Evolutionary conservation across 2,113 vertebrate genomes (phyloP).

Genomic region (Hippolais icterina): DNA sequence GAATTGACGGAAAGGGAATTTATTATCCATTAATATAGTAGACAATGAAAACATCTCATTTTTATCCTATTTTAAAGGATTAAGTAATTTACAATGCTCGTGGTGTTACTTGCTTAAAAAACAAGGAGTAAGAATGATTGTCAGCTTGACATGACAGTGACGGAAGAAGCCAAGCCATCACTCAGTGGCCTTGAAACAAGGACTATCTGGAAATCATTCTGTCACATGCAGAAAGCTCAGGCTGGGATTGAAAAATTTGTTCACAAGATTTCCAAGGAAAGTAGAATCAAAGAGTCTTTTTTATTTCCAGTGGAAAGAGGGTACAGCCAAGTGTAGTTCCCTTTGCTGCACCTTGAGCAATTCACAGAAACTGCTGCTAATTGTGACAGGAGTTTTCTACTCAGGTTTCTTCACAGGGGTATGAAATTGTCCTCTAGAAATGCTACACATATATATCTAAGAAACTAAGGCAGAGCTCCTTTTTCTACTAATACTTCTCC

Average conservation of each 20-base stretch:
- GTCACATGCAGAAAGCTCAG: not conserved
- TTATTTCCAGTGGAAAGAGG: not conserved
- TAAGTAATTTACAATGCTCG: not conserved
- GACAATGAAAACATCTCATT: not conserved
- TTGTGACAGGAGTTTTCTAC: not conserved
- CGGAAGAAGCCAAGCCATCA: not conserved
- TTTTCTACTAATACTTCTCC: not conserved
- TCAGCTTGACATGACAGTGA: not conserved
- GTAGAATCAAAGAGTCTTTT: fast-evolving
- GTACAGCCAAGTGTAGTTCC: not conserved
- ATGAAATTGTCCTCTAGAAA: not conserved
- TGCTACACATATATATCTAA: not conserved
- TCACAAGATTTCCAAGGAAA: not conserved
- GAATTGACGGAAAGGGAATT: not conserved
- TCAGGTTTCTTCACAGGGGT: not conserved
- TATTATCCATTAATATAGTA: not conserved
- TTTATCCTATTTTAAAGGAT: not conserved
- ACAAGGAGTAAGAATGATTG: not conserved
- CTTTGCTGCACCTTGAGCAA: not conserved
- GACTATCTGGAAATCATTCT: not conserved
- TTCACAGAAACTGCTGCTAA: not conserved
- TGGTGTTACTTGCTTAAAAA: not conserved
- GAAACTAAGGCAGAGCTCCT: not conserved
- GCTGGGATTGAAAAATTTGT: not conserved
- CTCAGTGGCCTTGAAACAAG: not conserved